Conservation (phyloP, 2,888 invertebrate genomes). For the Orthosia cruda region DNA sequence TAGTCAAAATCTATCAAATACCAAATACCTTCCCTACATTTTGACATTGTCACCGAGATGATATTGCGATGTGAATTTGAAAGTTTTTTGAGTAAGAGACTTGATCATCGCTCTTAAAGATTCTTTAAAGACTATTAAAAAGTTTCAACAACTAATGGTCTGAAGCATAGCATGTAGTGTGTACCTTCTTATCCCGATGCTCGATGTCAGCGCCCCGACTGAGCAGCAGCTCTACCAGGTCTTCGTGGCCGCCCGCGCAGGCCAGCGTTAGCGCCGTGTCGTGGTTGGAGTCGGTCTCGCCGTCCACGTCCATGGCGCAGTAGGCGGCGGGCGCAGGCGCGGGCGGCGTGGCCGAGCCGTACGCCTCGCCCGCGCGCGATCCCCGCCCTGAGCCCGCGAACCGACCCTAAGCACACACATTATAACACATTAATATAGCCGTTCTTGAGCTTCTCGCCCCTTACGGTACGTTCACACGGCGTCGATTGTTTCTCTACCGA, state of each 20-base stretch:
- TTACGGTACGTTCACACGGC: too few relatives aligned
- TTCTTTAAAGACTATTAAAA: too few relatives aligned
- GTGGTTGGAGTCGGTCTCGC: conserved; percentile 99
- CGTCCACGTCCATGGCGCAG: conserved; percentile 98
- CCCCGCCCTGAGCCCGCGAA: conserved; percentile 76
- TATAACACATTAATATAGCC: not conserved
- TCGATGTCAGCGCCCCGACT: conserved; percentile 99
- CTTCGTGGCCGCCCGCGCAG: conserved; percentile 99
- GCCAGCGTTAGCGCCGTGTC: conserved; percentile 99
- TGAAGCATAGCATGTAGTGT: not conserved
- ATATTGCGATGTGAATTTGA: too few relatives aligned
- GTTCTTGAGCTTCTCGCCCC: too few relatives aligned
- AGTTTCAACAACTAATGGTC: too few relatives aligned
- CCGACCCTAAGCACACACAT: conserved; percentile 74
- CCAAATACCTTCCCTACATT: too few relatives aligned
- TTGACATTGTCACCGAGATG: too few relatives aligned
- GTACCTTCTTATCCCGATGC: conserved; percentile 98
- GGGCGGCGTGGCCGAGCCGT: conserved; percentile 82
- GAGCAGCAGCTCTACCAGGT: conserved; percentile 98
- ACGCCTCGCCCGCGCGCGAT: conserved; percentile 75
- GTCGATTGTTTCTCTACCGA: too few relatives aligned
- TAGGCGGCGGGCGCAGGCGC: conserved; percentile 91
- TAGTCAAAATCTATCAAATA: too few relatives aligned
- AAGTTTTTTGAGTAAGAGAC: too few relatives aligned
- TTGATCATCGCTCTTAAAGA: too few relatives aligned